Base-by-base conservation (phyloP, 2,113 vertebrate species). In the Butorides virescens region DNA sequence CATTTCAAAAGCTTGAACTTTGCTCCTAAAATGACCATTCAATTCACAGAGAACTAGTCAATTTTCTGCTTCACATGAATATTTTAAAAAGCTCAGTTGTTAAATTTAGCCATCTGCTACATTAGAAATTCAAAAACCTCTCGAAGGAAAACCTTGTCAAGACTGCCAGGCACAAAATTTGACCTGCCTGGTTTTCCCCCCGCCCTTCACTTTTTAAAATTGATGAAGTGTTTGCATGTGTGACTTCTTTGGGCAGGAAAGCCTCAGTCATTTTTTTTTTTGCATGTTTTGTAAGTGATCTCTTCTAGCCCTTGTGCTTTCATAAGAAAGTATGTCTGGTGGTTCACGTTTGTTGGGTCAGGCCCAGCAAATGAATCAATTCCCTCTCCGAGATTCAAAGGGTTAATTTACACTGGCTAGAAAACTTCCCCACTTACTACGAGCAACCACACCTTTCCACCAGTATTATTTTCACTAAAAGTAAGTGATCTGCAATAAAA, bases 41-140 rank as follows among this genome's bases (percentile, higher is more conserved):
- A 49, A 2, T 86, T 91, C 71, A 73, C 39, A 78, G 71, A 74
- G 71, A 93, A 26, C 19, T 52, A 74, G 36, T 58, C 70, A 61
- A 72, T 92, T 93, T 92, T 96, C 68, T 91, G 61, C 68, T 87
- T 91, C 83, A 56, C 9, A 4, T 78, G 47, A 78, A 56, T 93
- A 39, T 68, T 97, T 91, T 75, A 58, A 68, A 94, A 61, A 72
- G 25, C 70, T 56, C 1, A 0, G 0, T 62, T 88, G 73, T 88
- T 96, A 72, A 88, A 92, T 76, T 68, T 76, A 85, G 32, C 14
- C 0, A 0, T 62, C 55, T 79, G 13, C 66, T 92, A 21, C 34
- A 75, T 94, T 56, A 80, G 44, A 75, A 86, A 71, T 86, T 82
- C 15, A 83, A 37, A 95, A 95, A 36, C n/a, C 18, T 29, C 30